phyloP scores from a whole-genome alignment of 2,797 vertebrate genomes.

The Danio choprae region DNA sequence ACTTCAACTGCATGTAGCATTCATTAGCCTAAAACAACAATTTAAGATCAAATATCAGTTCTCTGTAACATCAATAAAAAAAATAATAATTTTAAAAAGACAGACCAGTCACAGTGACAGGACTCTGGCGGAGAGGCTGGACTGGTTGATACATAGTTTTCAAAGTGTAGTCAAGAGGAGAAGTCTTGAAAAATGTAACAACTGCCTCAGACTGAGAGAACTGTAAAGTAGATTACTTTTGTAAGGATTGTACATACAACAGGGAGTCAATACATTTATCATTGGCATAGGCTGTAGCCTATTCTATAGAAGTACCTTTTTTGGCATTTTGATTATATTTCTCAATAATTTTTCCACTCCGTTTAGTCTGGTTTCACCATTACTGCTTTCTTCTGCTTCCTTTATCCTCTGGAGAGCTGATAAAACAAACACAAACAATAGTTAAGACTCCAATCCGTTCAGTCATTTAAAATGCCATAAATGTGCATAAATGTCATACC shows the following conservation, averaged over 20 bases:
- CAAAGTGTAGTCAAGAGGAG: conserved; percentile 83
- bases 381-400: conserved; percentile 71
- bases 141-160: conserved; percentile 82
- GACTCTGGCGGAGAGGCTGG: conserved; percentile 83
- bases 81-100: not conserved
- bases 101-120: conserved; percentile 87
- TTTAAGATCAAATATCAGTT: not conserved
- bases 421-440: conserved; percentile 33
- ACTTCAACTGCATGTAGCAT: too few species aligned
- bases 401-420: conserved; percentile 82
- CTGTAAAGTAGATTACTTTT: conserved; percentile 64
- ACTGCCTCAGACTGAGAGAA: conserved; percentile 87
- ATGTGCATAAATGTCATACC: conserved; percentile 65
- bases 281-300: not conserved
- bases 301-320: conserved; percentile 74
- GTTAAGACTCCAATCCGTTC: not conserved
- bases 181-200: conserved; percentile 85
- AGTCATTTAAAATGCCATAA: not conserved
- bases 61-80: not conserved
- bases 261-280: not conserved
- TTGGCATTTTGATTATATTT: conserved; percentile 82
- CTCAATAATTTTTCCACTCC: conserved; percentile 86
- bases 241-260: not conserved
- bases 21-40: not conserved
- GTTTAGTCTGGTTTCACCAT: conserved; percentile 82